Evolutionary conservation across 2,888 invertebrate species (phyloP).

Genomic region (Dolichopus griseipennis): DNA sequence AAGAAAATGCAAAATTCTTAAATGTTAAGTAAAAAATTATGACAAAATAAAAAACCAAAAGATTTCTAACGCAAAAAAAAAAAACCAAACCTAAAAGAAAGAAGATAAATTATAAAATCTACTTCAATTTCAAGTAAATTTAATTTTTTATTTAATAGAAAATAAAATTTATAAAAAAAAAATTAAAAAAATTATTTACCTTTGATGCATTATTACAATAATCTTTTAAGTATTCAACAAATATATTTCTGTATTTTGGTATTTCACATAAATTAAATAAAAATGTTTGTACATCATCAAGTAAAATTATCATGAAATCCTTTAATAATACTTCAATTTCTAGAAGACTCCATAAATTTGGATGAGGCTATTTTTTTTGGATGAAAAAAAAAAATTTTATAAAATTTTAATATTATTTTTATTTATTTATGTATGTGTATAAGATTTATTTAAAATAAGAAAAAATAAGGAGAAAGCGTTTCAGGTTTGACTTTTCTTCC

Average conservation of each 20-base stretch:
- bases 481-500: too few species aligned
- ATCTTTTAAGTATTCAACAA: background rate
- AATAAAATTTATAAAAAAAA: background rate
- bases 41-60: too few species aligned
- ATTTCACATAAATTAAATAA: conserved; percentile 7
- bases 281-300: background rate
- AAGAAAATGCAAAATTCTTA: background rate
- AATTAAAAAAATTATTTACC: background rate
- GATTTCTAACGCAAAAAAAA: background rate
- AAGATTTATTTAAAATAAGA: too few species aligned
- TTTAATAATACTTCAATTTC: conserved; percentile 9
- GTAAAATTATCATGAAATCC: background rate
- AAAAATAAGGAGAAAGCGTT: too few species aligned
- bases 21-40: too few species aligned
- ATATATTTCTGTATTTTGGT: background rate
- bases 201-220: conserved; percentile 3
- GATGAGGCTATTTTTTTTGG: background rate
- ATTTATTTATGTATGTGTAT: too few species aligned
- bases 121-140: too few species aligned
- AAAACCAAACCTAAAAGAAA: too few species aligned
- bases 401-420: background rate
- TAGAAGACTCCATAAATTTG: conserved; percentile 6
- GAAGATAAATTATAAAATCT: too few species aligned
- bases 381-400: background rate
- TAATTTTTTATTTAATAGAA: too few species aligned